Percentiles rank a stretch among this genome's conserved stretches.
These are phyloP conservation scores for Tinea semifulvella DNA, from an alignment of 2,888 invertebrate species.

Conservation along the genomic window DNA sequence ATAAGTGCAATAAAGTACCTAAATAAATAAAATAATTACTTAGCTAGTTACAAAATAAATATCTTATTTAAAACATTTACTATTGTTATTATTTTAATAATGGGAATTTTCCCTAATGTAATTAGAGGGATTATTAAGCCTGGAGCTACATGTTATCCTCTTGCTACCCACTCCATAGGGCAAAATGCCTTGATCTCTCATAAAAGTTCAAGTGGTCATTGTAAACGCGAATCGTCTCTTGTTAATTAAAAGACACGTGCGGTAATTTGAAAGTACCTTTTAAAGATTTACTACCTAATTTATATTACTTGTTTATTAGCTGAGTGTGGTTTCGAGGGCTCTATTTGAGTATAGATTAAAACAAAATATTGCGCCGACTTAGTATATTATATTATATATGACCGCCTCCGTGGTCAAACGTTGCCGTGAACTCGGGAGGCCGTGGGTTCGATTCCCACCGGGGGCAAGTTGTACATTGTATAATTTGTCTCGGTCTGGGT, in stretches of 20 bases:
- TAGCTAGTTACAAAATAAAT: no score
- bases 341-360: no score
- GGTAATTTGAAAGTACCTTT: conserved; percentile 6
- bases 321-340: no score
- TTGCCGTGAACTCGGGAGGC: no score
- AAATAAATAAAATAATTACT: no score
- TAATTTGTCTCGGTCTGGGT: no score
- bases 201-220: conserved; percentile 15
- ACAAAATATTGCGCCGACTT: no score
- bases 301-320: background rate
- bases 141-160: background rate
- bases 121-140: conserved; percentile 3
- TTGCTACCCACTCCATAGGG: background rate
- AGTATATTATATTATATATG: no score
- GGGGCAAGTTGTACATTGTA: no score
- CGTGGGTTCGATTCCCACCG: no score
- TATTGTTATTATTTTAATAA: background rate
- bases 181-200: conserved; percentile 10
- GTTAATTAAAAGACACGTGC: conserved; percentile 15
- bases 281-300: background rate
- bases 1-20: background rate
- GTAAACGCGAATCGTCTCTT: conserved; percentile 13
- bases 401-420: no score
- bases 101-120: background rate
- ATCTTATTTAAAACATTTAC: no score